Base-by-base conservation (phyloP, 2,888 invertebrate genomes). In the Arrhopalites spinosus region DNA sequence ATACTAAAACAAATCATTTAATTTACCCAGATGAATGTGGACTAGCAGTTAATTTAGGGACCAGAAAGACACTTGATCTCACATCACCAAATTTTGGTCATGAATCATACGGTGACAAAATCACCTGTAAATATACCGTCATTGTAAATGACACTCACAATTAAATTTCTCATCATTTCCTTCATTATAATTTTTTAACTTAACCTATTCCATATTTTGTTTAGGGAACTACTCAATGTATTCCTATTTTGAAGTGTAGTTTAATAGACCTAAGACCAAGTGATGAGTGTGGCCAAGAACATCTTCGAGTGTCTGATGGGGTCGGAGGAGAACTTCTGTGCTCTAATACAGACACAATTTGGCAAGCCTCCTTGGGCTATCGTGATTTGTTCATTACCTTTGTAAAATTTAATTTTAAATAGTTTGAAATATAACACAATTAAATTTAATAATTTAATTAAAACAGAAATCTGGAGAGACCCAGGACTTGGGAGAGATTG, bases 311-410 rank as follows among this genome's bases (percentile, higher is more conserved):
- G 8, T n/a, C 23, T 3, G 73, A 73, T 20, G 73, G 73, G 2
- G 73, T 73, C 20, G 73, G 73, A 43, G 73, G 73, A 17, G 73
- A 73, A 66, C 17, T n/a, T n/a, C n/a, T n/a, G n/a, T n/a, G n/a
- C n/a, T 61, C 23, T 17, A 63, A 29, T 29, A 29, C 17, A 17
- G 8, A 11, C 20, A 64, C 23, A 15, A 29, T 29, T 50, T 20
- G 45, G 1, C 63, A 66, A 30, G 64, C 73, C 11, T 7, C 29
- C 5, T 2, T 63, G 27, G 50, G 66, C 17, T 66, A 27, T 27
- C 63, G 66, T 2, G 73, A 73, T 50, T 30, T 73, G 11, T 73
- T 29, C 23, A 1, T 73, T 5, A 11, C 27, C 17, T 73, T 64
- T 30, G n/a, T n/a, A n/a, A n/a, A n/a, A n/a, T n/a, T n/a, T n/a